Conservation (phyloP, 2,113 vertebrate species). For the Xiphophorus maculatus region DNA sequence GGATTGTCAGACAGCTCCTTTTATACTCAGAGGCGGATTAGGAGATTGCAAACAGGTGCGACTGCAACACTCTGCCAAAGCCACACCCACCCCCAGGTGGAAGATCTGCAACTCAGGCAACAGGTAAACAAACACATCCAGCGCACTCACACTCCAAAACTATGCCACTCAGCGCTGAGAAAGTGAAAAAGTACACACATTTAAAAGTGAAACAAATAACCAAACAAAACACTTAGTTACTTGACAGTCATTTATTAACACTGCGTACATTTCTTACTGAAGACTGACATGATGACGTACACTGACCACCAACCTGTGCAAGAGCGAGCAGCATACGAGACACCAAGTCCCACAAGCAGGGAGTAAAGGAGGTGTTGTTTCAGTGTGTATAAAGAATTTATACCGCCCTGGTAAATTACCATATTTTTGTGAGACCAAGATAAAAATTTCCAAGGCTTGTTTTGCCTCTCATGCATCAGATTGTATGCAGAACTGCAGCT, state of each 20-base stretch:
- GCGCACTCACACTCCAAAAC: background rate
- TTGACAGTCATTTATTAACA: too few species aligned
- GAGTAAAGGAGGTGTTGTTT: too few species aligned
- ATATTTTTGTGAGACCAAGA: background rate
- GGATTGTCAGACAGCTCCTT: background rate
- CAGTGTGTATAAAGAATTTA: too few species aligned
- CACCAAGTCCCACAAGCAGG: too few species aligned
- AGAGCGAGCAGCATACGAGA: too few species aligned
- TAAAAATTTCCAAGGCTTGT: background rate
- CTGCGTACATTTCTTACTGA: background rate
- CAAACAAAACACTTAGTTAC: too few species aligned
- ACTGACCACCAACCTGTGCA: too few species aligned
- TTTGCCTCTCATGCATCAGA: background rate
- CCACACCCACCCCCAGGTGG: background rate
- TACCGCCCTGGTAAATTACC: background rate
- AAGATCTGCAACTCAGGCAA: background rate
- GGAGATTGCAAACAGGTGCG: background rate
- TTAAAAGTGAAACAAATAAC: background rate
- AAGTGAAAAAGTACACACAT: background rate
- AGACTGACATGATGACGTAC: background rate
- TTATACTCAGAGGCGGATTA: background rate
- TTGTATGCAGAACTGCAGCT: background rate
- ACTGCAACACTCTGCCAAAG: too few species aligned
- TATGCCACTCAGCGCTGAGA: background rate
- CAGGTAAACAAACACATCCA: background rate